A percentile compares a stretch with the other conserved stretches of the same genome.
phyloP scores from a whole-genome alignment of 2,113 vertebrate genomes.

The Struthidea cinerea region DNA sequence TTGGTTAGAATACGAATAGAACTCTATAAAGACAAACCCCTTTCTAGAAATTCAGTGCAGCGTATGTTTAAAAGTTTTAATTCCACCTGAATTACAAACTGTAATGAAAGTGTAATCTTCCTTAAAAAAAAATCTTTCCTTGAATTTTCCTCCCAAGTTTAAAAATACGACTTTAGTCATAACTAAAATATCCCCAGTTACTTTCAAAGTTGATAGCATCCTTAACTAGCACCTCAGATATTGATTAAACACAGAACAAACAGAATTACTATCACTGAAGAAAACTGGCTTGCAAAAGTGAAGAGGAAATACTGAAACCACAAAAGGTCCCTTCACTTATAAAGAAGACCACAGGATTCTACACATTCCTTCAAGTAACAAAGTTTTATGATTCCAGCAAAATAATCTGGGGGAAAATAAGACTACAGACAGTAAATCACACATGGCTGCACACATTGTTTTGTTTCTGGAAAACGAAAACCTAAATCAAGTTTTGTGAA shows the following conservation, averaged over 20 bases:
- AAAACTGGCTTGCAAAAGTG: background rate
- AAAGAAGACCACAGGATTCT: background rate
- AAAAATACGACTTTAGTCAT: background rate
- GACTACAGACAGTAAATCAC: rapidly evolving
- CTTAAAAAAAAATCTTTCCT: background rate
- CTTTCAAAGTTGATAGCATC: background rate
- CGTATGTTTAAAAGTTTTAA: background rate
- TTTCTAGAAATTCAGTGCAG: background rate
- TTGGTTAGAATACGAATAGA: background rate
- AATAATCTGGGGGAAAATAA: background rate
- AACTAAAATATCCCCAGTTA: background rate
- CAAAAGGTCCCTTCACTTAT: background rate
- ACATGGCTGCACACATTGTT: background rate
- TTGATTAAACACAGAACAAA: background rate
- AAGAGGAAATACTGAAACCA: background rate
- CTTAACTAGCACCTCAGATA: background rate
- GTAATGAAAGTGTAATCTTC: background rate
- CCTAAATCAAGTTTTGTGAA: background rate
- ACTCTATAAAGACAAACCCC: background rate
- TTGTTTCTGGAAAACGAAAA: background rate
- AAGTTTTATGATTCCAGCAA: background rate
- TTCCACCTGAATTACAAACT: background rate
- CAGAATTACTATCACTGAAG: background rate
- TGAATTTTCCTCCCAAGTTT: background rate
- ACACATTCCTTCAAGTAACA: background rate